Percentiles rank a stretch among this genome's conserved stretches.
These are phyloP conservation scores for Chloroclystis v-ata DNA, from an alignment of 2,888 invertebrate genomes.

Conservation along the genomic window DNA sequence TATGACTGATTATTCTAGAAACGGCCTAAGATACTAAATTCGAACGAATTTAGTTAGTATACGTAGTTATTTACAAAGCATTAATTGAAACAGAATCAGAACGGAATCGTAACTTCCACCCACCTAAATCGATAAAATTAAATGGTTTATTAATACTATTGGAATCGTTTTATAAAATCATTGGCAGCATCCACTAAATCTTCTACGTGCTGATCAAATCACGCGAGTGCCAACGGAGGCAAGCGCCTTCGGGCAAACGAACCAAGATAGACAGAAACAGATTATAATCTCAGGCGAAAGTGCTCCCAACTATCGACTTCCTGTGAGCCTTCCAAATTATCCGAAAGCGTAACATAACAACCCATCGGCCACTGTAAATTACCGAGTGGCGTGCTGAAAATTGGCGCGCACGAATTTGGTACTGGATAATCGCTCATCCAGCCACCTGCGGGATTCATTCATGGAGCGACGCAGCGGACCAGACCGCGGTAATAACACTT, in stretches of 20 bases:
- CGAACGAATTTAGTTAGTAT: too few species aligned
- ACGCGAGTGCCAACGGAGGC: conserved; percentile 63
- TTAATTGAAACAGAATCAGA: neutral
- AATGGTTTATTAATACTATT: conserved; percentile 38
- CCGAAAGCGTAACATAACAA: conserved; percentile 51
- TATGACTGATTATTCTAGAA: too few species aligned
- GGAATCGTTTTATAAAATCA: conserved; percentile 60
- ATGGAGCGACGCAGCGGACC: conserved; percentile 56
- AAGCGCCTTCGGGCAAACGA: conserved; percentile 41
- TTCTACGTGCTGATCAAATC: conserved; percentile 61
- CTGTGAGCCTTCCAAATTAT: conserved; percentile 57
- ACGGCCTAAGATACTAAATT: too few species aligned
- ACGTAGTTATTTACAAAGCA: too few species aligned
- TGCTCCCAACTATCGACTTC: conserved; percentile 59
- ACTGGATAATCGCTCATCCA: conserved; percentile 59
- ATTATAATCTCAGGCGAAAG: conserved; percentile 52
- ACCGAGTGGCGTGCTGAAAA: conserved; percentile 68
- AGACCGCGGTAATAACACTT: conserved; percentile 71
- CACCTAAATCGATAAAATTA: conserved; percentile 21
- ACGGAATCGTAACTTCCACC: conserved; percentile 1
- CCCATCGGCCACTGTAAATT: conserved; percentile 62
- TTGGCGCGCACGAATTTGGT: conserved; percentile 61
- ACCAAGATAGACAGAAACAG: conserved; percentile 44
- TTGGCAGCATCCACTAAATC: conserved; percentile 62
- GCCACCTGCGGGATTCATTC: conserved; percentile 74